These are phyloP conservation scores for Siniperca knerii DNA, from an alignment of 2,113 vertebrate species.

Conservation along the genomic window DNA sequence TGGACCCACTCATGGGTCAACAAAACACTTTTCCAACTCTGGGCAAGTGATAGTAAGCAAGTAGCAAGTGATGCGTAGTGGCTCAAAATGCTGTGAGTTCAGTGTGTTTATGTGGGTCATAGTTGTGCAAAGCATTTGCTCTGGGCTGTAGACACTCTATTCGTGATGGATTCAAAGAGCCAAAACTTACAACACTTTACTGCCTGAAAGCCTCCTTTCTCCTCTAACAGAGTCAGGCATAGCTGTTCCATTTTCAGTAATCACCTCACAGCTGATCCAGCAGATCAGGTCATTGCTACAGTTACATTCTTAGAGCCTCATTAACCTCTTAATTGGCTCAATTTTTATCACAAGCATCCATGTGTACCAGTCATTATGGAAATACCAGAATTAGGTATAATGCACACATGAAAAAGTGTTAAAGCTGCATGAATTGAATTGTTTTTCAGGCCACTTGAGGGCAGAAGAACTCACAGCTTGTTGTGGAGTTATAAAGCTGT, in stretches of 20 bases:
- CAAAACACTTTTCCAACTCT: slow-evolving; percentile 31
- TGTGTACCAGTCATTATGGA: background rate
- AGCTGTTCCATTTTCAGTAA: background rate
- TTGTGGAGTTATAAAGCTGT: too few species aligned
- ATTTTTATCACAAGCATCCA: background rate
- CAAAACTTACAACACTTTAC: slow-evolving; percentile 7
- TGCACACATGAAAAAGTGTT: background rate
- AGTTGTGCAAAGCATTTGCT: slow-evolving; percentile 33
- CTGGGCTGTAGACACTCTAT: slow-evolving; percentile 30
- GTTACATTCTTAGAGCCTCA: background rate
- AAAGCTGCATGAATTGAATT: background rate
- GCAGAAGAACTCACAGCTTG: background rate
- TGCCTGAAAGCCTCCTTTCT: background rate
- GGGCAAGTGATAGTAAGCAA: background rate
- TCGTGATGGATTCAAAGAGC: slow-evolving; percentile 1
- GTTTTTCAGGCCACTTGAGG: background rate
- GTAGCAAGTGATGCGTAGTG: background rate
- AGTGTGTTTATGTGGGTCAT: slow-evolving; percentile 58
- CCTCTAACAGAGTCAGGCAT: background rate
- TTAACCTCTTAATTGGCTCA: background rate
- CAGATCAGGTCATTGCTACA: background rate
- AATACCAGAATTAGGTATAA: background rate
- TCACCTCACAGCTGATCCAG: background rate
- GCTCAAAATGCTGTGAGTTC: slow-evolving; percentile 42
- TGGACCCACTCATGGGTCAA: slow-evolving; percentile 23